Evolutionary conservation across 2,888 invertebrate species (phyloP), one percentile per base, ranked within the genome.

Genomic region (Papilio protenor): DNA sequence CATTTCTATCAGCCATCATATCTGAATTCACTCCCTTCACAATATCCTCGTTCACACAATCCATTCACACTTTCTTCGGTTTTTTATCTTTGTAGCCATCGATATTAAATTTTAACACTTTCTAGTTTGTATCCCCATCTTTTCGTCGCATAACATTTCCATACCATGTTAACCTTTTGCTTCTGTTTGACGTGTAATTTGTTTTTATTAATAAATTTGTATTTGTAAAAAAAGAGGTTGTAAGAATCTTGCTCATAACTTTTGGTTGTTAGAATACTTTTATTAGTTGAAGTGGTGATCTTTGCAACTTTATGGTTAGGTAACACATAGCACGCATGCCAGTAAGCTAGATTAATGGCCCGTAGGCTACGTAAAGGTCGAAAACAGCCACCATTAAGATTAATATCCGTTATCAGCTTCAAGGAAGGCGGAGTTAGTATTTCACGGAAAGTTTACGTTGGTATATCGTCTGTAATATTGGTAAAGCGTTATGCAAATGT

Each of bases 401-500:
- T 52, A 66, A 27, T n/a, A 14, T 52, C 52, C 23, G n/a, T 27
- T 69, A 75, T 75, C 27, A 64, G 33, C 27, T 73, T 18, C 27
- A n/a, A 16, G 66, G 21, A 55, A 52, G 27, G 64, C 55, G 21
- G 40, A 47, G 64, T 59, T 40, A 69, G 33, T 55, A 40, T 69
- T 47, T 49, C 73, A 47, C 23, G 45, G 21, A 71, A 71, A 71
- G 71, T 47, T 71, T 23, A 27, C 27, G 12, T 16, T 14, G 0
- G 14, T 49, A 49, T 23, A 71, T 23, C 52, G 73, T 57, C 23
- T 40, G 73, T 75, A 64, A 52, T n/a, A 40, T 59, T 75, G 49
- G 16, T 52, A 75, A 75, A 75, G 52, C 27, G 64, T 52, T 75
- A 61, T 52, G 64, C 64, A 64, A 75, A 75, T 66, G 52, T 66